phyloP scores from a whole-genome alignment of 2,113 vertebrate species.

The Macrotus californicus region DNA sequence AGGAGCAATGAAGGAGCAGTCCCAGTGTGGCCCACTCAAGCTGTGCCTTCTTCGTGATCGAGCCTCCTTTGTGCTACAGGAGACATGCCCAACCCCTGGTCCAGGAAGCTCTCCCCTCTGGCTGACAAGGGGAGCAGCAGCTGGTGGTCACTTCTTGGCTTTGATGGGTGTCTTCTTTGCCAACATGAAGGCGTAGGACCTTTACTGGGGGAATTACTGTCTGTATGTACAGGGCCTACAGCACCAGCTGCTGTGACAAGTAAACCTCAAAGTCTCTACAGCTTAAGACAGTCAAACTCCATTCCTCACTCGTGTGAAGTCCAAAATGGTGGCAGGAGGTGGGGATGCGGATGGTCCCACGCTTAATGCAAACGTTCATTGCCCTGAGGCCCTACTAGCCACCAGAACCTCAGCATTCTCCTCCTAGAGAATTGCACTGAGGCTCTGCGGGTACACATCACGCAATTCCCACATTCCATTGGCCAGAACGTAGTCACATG shows the following conservation, averaged over 20 bases:
- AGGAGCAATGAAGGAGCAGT: conserved; percentile 84
- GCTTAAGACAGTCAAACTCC: background rate
- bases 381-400: accelerated
- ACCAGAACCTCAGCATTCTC: background rate
- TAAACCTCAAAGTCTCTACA: background rate
- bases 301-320: background rate
- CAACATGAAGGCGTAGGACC: background rate
- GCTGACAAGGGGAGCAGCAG: background rate
- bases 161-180: background rate
- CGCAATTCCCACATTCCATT: too few species aligned
- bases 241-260: background rate
- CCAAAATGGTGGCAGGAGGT: too few species aligned
- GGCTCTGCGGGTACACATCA: background rate
- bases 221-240: background rate
- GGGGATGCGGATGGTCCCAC: background rate
- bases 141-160: background rate
- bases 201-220: background rate
- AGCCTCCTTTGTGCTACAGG: background rate
- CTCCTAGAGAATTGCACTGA: background rate
- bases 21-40: conserved; percentile 77
- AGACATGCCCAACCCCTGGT: background rate
- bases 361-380: background rate
- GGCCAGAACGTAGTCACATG: background rate
- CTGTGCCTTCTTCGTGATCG: conserved; percentile 54
- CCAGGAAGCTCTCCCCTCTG: background rate